A percentile compares a stretch with the other conserved stretches of the same genome.
Conservation (phyloP, 1,140 invertebrate genomes). For the Neodiprion virginianus region DNA sequence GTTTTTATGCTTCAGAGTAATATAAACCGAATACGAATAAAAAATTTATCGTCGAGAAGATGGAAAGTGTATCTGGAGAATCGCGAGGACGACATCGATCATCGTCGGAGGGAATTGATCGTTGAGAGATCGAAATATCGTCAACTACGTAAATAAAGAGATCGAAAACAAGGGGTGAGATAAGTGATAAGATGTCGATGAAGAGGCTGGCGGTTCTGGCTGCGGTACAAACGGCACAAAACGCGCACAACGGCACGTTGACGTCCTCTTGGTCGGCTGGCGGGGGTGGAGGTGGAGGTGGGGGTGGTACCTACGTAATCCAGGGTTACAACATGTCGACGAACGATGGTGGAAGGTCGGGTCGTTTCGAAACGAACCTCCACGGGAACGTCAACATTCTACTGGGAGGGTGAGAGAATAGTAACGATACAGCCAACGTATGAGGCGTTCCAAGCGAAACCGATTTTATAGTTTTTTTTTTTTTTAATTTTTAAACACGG, state of each 20-base stretch:
- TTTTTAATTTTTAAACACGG: too few relatives aligned
- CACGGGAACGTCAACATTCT: slow-evolving; percentile 70
- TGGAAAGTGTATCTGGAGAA: too few relatives aligned
- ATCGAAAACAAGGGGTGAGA: too few relatives aligned
- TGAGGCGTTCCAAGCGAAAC: background rate
- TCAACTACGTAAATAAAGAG: too few relatives aligned
- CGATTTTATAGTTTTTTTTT: background rate
- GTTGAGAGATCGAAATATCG: too few relatives aligned
- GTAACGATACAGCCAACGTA: background rate
- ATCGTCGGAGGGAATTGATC: too few relatives aligned
- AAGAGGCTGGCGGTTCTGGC: slow-evolving; percentile 53
- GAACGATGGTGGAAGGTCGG: slow-evolving; percentile 45
- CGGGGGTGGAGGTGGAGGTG: slow-evolving; percentile 43
- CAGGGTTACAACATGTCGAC: slow-evolving; percentile 46
- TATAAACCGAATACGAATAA: too few relatives aligned
- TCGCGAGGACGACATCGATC: too few relatives aligned
- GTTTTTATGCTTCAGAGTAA: too few relatives aligned
- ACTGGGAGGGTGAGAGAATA: slow-evolving; percentile 65
- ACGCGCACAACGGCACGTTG: slow-evolving; percentile 37
- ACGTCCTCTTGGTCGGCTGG: slow-evolving; percentile 28
- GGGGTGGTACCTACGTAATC: slow-evolving; percentile 3
- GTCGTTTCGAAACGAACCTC: slow-evolving; percentile 50
- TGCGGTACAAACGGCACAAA: slow-evolving; percentile 31
- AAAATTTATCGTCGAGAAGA: too few relatives aligned
- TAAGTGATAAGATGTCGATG: slow-evolving; percentile 49